Percentiles rank a stretch among this genome's conserved stretches.
Evolutionary conservation across 2,888 invertebrate species (phyloP).

Genomic region (Coremacera marginata): DNA sequence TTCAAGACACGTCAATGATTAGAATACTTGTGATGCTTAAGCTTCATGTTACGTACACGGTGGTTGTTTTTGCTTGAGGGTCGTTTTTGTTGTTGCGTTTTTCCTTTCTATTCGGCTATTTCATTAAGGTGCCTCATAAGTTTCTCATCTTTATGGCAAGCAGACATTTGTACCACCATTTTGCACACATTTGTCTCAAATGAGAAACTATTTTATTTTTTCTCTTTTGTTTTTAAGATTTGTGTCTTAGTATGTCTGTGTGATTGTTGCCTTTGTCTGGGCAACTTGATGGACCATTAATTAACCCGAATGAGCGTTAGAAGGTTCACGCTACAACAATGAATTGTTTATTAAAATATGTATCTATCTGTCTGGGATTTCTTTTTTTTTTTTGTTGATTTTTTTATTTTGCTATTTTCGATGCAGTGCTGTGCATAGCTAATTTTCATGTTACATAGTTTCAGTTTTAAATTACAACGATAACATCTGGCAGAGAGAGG

Average conservation of each 20-base stretch:
- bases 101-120: neutral
- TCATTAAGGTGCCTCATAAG: constrained; percentile 14
- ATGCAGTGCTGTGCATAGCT: too few relatives aligned
- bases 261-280: neutral
- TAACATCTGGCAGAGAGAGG: too few relatives aligned
- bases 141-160: neutral
- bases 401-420: neutral
- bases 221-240: neutral
- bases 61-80: constrained; percentile 5
- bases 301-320: constrained; percentile 8
- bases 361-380: neutral
- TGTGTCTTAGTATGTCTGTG: neutral
- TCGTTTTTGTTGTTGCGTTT: neutral
- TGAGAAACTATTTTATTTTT: too few relatives aligned
- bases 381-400: neutral
- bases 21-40: too few relatives aligned
- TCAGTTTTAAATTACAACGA: too few relatives aligned
- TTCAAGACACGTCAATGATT: neutral
- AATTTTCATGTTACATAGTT: too few relatives aligned
- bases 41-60: too few relatives aligned
- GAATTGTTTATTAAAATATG: constrained; percentile 23
- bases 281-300: neutral
- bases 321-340: neutral
- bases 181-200: neutral
- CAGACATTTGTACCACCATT: constrained; percentile 12